These are phyloP conservation scores for Lordiphosa mommai DNA, from an alignment of 1,140 invertebrate species.

Conservation along the genomic window DNA sequence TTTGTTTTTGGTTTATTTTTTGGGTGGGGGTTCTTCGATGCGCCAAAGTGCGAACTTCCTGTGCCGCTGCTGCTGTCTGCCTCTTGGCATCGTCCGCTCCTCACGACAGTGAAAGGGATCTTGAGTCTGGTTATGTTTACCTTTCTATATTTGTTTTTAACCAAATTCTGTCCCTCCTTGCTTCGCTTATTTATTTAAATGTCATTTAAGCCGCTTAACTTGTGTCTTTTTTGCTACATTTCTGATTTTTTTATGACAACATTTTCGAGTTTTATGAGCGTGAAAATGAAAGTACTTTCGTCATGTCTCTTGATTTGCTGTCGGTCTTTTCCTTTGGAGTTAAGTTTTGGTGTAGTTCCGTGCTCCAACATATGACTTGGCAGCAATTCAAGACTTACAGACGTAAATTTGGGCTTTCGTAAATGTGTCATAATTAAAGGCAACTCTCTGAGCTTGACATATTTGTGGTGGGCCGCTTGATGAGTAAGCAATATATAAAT, in stretches of 20 bases:
- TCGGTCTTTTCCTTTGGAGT: slow-evolving; percentile 10
- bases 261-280: slow-evolving; percentile 65
- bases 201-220: slow-evolving; percentile 71
- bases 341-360: slow-evolving; percentile 34
- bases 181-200: slow-evolving; percentile 55
- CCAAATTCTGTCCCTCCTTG: slow-evolving; percentile 17
- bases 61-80: slow-evolving; percentile 21
- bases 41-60: slow-evolving; percentile 60
- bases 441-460: slow-evolving; percentile 6
- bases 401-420: slow-evolving; percentile 50
- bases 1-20: slow-evolving; percentile 19
- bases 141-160: slow-evolving; percentile 45
- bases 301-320: slow-evolving; percentile 24
- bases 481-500: slow-evolving; percentile 5
- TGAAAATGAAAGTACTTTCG: slow-evolving; percentile 75
- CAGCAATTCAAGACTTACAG: slow-evolving; percentile 32
- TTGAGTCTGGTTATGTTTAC: slow-evolving; percentile 33
- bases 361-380: slow-evolving; percentile 40
- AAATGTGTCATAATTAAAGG: slow-evolving; percentile 65
- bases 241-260: slow-evolving; percentile 59
- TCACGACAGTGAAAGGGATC: slow-evolving; percentile 56
- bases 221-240: slow-evolving; percentile 33
- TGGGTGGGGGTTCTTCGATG: slow-evolving; percentile 45
- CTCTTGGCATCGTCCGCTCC: slow-evolving; percentile 1
- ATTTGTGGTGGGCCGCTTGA: slow-evolving; percentile 20